Base-by-base conservation (phyloP, 2,797 vertebrate species). In the Geranospiza caerulescens region DNA sequence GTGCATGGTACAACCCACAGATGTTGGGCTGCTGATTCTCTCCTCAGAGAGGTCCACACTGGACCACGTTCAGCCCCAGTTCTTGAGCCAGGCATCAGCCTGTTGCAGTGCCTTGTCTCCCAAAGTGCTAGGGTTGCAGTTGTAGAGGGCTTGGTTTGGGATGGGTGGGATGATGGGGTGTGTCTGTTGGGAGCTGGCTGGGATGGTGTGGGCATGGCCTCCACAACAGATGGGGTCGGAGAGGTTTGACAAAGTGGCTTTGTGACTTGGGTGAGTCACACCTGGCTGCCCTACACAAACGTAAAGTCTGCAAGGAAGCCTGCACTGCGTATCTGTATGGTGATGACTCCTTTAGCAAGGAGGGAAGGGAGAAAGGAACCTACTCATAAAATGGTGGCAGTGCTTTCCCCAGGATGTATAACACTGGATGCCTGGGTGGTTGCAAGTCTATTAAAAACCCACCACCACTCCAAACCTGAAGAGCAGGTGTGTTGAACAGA, bases 1-100 rank as follows among this genome's bases (percentile, higher is more conserved):
- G 29, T 27, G 3, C 20, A 1, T 8, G 7, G 16, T 31, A 11
- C 2, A 0, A 44, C 48, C 40, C 58, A 20, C 15, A 23, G 40
- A 3, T 48, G 25, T 9, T 60, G 63, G 27, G 31, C 48, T 89
- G 66, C 26, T 68, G 27, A 33, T 44, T 73, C 15, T 58, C 17
- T 75, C 70, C 63, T 73, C 1, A 8, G 31, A 44, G 36, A 47
- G 36, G 20, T 84, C 74, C 27, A n/a, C 3, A 1, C 15, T 63
- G 36, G 27, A 58, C 42, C 36, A 34, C 1, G 2, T 53, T 66
- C 63, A 84, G 45, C 50, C 23, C 22, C 38, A 23, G 45, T 59
- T 89, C 82, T 38, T 48, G 58, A 84, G 53, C 38, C 31, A 72
- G 27, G 52, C 62, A 59, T 29, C 29, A 76, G 8, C n/a, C 19